Evolutionary conservation across 2,888 invertebrate species (phyloP).

Genomic region (Apodemia zela): DNA sequence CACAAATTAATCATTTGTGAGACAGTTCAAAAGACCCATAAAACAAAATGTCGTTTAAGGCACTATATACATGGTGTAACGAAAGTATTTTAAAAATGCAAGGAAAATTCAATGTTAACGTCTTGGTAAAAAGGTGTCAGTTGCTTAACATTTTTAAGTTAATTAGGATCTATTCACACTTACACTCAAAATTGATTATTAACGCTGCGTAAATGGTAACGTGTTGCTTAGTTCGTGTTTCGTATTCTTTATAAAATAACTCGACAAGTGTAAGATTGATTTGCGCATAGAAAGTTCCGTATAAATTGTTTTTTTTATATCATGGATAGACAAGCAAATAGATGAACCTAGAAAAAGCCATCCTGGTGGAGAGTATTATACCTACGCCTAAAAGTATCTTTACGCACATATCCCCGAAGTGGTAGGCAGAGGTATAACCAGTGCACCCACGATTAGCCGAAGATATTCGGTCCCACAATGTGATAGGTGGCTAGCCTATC

Average conservation of each 20-base stretch:
- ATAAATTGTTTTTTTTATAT: too few relatives aligned
- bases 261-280: background rate
- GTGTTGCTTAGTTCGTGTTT: background rate
- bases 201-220: background rate
- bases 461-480: too few relatives aligned
- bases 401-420: too few relatives aligned
- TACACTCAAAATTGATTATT: constrained; percentile 2
- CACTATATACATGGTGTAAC: background rate
- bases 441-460: too few relatives aligned
- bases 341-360: too few relatives aligned
- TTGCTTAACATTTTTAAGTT: background rate
- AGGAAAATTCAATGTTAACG: background rate
- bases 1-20: background rate
- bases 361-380: too few relatives aligned
- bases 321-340: too few relatives aligned
- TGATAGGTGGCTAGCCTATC: too few relatives aligned
- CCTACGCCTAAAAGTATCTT: too few relatives aligned
- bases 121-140: background rate
- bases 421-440: too few relatives aligned
- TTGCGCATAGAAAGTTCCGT: background rate
- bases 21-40: constrained; percentile 11
- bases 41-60: constrained; percentile 2
- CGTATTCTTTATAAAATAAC: background rate
- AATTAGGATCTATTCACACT: constrained; percentile 12
- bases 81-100: background rate